phyloP scores from a whole-genome alignment of 2,113 vertebrate species.

The Acrocephalus kingi region DNA sequence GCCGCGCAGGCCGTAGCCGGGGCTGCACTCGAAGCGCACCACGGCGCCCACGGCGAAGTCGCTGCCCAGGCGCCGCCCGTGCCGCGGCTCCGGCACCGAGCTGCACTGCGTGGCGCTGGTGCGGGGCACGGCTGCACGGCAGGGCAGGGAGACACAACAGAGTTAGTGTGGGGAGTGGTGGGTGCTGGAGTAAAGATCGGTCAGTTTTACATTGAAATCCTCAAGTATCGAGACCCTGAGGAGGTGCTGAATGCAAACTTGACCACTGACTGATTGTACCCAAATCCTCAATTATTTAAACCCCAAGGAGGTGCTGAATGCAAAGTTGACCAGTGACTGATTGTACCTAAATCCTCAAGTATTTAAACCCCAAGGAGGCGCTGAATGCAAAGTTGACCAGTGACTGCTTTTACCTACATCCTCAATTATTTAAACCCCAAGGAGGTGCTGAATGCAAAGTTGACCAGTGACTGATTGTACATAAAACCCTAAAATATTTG shows the following conservation, averaged over 20 bases:
- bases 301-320: not conserved
- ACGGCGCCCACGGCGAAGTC: constrained; percentile 91
- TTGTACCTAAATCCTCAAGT: not conserved
- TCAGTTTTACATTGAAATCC: fast-evolving
- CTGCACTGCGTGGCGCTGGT: constrained; percentile 97
- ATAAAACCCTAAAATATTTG: too few species aligned
- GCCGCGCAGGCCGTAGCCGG: constrained; percentile 88
- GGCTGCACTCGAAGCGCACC: constrained; percentile 91
- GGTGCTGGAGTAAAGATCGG: fast-evolving
- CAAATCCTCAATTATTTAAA: not conserved
- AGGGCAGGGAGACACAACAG: fast-evolving
- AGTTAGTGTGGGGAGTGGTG: fast-evolving
- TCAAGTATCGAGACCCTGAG: fast-evolving
- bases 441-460: too few species aligned
- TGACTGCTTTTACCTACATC: too few species aligned
- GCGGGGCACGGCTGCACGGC: constrained; percentile 85
- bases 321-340: not conserved
- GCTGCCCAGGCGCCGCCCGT: constrained; percentile 89
- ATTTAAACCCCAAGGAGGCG: not conserved
- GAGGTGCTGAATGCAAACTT: not conserved
- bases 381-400: too few species aligned
- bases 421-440: too few species aligned
- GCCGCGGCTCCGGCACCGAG: constrained; percentile 93
- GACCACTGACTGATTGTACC: fast-evolving
- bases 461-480: too few species aligned